Conservation (phyloP, 2,888 invertebrate genomes). For the Oscheius sp. region DNA sequence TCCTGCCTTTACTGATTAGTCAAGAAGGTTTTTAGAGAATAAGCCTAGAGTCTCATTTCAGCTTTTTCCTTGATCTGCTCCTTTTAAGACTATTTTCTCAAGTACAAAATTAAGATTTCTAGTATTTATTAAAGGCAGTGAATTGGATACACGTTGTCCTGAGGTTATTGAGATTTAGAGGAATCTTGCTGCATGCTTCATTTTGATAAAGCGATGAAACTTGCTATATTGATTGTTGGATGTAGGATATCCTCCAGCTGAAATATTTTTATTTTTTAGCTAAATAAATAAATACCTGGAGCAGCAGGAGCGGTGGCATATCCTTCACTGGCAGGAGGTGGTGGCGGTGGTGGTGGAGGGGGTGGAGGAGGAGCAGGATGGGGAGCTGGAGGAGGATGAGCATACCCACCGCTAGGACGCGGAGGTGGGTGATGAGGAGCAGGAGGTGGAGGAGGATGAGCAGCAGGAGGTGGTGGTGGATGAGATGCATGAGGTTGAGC, state of each 20-base stretch:
- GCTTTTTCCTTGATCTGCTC: too few species aligned
- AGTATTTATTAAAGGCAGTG: constrained; percentile 23
- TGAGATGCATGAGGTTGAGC: background rate
- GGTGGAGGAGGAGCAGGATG: constrained; percentile 6
- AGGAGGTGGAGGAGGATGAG: background rate
- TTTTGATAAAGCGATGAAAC: background rate
- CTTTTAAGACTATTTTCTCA: too few species aligned
- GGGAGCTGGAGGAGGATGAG: background rate
- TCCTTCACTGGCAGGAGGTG: background rate
- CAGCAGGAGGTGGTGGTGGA: constrained; percentile 10
- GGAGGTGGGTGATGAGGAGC: background rate
- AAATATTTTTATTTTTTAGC: background rate
- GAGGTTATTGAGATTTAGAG: background rate
- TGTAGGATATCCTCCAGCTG: background rate
- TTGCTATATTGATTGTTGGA: background rate
- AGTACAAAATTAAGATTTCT: background rate
- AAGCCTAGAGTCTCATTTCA: too few species aligned
- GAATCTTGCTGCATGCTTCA: background rate
- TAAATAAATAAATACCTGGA: background rate
- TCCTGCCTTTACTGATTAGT: too few species aligned
- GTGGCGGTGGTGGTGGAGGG: background rate
- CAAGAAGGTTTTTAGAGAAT: too few species aligned
- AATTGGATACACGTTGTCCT: constrained; percentile 20
- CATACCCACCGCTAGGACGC: background rate
- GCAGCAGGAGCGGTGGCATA: constrained; percentile 3